Evolutionary conservation across 2,888 invertebrate species (phyloP).

Genomic region (Scaptomyza flava): DNA sequence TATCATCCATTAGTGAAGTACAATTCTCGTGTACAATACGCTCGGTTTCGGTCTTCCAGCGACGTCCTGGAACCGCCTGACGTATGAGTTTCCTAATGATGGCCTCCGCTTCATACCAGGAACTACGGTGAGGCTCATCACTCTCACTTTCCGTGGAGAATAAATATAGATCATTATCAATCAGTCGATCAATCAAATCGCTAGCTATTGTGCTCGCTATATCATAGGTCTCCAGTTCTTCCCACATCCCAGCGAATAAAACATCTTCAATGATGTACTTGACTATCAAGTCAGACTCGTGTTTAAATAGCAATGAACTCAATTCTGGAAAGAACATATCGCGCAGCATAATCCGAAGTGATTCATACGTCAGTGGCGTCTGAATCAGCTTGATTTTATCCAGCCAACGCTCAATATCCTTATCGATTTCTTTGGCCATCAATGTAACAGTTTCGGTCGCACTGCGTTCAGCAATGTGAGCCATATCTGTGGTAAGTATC

Average conservation of each 20-base stretch:
- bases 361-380: conserved; percentile 66
- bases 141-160: conserved; percentile 69
- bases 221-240: conserved; percentile 78
- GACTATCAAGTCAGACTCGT: conserved; percentile 58
- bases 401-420: conserved; percentile 81
- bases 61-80: conserved; percentile 71
- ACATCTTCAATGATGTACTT: conserved; percentile 81
- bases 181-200: conserved; percentile 73
- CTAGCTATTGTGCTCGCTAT: conserved; percentile 52
- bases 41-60: conserved; percentile 74
- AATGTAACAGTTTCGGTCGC: conserved; percentile 86
- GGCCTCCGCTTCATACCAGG: conserved; percentile 63
- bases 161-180: conserved; percentile 72
- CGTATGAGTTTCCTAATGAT: conserved; percentile 78
- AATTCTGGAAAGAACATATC: conserved; percentile 67
- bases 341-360: conserved; percentile 57
- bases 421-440: conserved; percentile 86
- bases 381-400: conserved; percentile 66
- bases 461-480: conserved; percentile 86
- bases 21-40: conserved; percentile 66
- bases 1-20: conserved; percentile 65
- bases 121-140: conserved; percentile 31
- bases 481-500: conserved; percentile 87
- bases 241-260: conserved; percentile 84
- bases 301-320: conserved; percentile 28